Evolutionary conservation across 2,113 vertebrate species (phyloP).

Genomic region (Tetraodon nigroviridis): DNA sequence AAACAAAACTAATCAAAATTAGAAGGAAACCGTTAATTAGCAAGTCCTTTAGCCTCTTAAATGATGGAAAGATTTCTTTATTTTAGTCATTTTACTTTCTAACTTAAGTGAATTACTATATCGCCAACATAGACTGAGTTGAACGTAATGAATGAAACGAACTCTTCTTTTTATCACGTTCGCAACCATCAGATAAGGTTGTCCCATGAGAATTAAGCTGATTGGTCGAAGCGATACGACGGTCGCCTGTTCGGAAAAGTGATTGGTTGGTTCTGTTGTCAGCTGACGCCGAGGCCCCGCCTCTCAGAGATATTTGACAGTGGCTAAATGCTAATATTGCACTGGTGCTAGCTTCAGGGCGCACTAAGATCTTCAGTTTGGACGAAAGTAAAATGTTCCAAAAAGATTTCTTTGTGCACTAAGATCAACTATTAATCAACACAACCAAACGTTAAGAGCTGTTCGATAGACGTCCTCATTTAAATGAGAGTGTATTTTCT

Average conservation of each 20-base stretch:
- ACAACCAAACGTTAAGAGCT: background rate
- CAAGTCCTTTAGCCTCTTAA: no score
- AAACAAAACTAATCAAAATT: no score
- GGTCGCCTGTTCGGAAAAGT: background rate
- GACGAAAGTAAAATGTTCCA: background rate
- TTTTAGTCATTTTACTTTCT: no score
- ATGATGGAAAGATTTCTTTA: no score
- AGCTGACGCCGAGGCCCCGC: background rate
- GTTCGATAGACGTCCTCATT: slow-evolving; percentile 1
- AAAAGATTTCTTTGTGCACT: background rate
- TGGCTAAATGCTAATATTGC: slow-evolving; percentile 51
- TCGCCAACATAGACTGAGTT: background rate
- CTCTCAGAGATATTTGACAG: slow-evolving; percentile 33
- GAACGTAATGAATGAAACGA: background rate
- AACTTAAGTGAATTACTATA: no score
- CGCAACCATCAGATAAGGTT: background rate
- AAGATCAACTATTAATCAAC: fast-evolving
- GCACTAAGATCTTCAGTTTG: background rate
- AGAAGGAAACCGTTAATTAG: no score
- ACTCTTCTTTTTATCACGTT: background rate
- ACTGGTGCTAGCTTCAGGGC: slow-evolving; percentile 17
- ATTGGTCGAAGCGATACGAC: slow-evolving; percentile 16
- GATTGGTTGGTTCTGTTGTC: slow-evolving; percentile 28
- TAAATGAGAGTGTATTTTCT: slow-evolving; percentile 1
- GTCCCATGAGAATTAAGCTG: background rate